Percentiles rank a stretch among this genome's conserved stretches.
These are phyloP conservation scores for Lithobates pipiens DNA, from an alignment of 2,797 vertebrate genomes.

Conservation along the genomic window DNA sequence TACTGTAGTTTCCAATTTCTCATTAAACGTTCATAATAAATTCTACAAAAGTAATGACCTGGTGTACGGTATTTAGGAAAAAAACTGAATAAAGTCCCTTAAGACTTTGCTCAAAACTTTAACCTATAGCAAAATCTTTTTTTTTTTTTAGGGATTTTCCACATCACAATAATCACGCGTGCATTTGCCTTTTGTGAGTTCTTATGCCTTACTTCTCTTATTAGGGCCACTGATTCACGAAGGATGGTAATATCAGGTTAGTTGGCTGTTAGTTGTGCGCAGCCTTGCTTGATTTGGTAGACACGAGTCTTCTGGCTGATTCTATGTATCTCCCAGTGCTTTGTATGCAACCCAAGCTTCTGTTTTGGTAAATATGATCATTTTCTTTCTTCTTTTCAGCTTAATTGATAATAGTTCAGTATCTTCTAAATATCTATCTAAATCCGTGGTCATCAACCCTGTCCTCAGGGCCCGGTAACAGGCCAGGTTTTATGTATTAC, in stretches of 20 bases:
- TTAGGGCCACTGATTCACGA: not conserved
- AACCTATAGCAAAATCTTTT: not conserved
- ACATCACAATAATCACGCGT: not conserved
- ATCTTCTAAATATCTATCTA: not conserved
- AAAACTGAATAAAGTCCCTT: not conserved
- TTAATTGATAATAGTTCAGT: not conserved
- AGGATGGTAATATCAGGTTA: not conserved
- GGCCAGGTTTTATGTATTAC: no score
- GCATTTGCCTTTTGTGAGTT: not conserved
- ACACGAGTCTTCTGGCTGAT: no score
- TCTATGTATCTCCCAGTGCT: not conserved
- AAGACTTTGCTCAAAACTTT: not conserved
- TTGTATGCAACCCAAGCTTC: not conserved
- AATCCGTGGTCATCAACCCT: no score
- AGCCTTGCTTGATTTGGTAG: no score
- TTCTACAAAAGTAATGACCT: not conserved
- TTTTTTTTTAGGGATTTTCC: not conserved
- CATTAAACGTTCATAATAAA: not conserved
- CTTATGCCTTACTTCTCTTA: not conserved
- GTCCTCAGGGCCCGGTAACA: no score
- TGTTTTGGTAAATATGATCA: not conserved
- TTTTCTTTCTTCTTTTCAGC: no score
- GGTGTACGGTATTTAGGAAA: not conserved
- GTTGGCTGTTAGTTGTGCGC: not conserved
- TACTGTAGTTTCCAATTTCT: not conserved